Percentiles rank a stretch among this genome's conserved stretches.
Conservation (phyloP, 1,140 invertebrate genomes). For the Mycetomoellerius zeteki region DNA sequence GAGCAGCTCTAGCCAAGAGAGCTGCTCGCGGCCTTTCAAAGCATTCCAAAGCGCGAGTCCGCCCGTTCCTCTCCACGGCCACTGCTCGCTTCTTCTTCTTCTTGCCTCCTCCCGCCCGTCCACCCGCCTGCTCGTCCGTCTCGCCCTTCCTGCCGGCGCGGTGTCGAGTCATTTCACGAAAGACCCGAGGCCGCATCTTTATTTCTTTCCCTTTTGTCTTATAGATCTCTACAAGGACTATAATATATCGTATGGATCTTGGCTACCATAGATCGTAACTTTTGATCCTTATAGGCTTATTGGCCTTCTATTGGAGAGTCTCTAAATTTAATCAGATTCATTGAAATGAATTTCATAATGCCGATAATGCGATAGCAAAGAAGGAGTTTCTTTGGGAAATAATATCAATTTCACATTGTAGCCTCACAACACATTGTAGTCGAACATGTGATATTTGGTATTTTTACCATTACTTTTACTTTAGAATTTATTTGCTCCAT, state of each 20-base stretch:
- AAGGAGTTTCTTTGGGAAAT: too few species aligned
- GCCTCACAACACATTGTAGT: too few species aligned
- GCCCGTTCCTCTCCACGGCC: conserved; percentile 79
- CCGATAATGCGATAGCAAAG: too few species aligned
- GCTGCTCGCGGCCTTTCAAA: conserved; percentile 86
- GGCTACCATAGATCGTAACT: conserved; percentile 39
- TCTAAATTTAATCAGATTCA: conserved; percentile 24
- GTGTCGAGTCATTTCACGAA: conserved; percentile 76
- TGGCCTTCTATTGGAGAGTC: not conserved
- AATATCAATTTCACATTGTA: too few species aligned
- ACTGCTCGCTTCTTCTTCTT: conserved; percentile 72
- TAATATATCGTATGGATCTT: conserved; percentile 59
- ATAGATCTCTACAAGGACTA: conserved; percentile 70
- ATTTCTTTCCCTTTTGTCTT: conserved; percentile 79
- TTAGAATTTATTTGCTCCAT: too few species aligned
- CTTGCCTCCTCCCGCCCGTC: conserved; percentile 63
- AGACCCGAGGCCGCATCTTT: conserved; percentile 75
- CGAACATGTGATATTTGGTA: too few species aligned
- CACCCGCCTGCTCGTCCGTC: not conserved
- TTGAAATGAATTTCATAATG: conserved; percentile 17
- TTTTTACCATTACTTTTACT: too few species aligned
- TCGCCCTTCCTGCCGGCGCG: conserved; percentile 53
- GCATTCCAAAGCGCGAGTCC: conserved; percentile 86
- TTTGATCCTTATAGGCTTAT: conserved; percentile 16
- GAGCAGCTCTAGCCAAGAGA: conserved; percentile 70